Percentiles rank a stretch among this genome's conserved stretches.
Evolutionary conservation across 2,888 invertebrate genomes (phyloP).

Genomic region (Pseudococcus viburni): DNA sequence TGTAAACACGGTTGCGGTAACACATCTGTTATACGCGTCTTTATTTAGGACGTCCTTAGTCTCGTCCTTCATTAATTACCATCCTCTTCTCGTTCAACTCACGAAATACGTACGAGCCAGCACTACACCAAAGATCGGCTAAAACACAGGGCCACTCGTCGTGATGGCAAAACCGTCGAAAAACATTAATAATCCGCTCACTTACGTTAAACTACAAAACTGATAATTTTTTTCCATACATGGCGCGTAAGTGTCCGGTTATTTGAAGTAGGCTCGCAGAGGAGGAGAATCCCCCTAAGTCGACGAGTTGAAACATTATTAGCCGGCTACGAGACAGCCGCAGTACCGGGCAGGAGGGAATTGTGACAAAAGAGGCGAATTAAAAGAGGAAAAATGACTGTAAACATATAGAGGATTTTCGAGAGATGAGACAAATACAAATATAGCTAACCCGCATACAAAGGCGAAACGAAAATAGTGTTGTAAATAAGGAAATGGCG

Average conservation of each 20-base stretch:
- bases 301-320: constrained; percentile 1
- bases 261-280: background rate
- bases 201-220: background rate
- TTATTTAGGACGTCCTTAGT: constrained; percentile 31
- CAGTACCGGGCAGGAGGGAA: background rate
- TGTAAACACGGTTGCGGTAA: constrained; percentile 6
- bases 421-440: background rate
- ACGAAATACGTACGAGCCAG: background rate
- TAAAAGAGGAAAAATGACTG: constrained; percentile 31
- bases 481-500: constrained; percentile 13
- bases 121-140: background rate
- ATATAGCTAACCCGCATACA: background rate
- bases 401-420: constrained; percentile 18
- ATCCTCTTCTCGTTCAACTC: background rate
- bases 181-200: constrained; percentile 34
- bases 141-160: background rate
- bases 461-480: constrained; percentile 16
- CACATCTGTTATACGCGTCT: constrained; percentile 38
- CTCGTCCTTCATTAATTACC: constrained; percentile 29
- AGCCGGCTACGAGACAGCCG: background rate
- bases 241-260: background rate
- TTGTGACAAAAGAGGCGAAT: background rate
- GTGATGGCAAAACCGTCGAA: constrained; percentile 4
- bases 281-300: background rate
- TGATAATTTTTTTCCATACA: background rate